These are phyloP conservation scores for Lanistes nyassanus DNA, from an alignment of 1,140 invertebrate genomes.

Conservation along the genomic window DNA sequence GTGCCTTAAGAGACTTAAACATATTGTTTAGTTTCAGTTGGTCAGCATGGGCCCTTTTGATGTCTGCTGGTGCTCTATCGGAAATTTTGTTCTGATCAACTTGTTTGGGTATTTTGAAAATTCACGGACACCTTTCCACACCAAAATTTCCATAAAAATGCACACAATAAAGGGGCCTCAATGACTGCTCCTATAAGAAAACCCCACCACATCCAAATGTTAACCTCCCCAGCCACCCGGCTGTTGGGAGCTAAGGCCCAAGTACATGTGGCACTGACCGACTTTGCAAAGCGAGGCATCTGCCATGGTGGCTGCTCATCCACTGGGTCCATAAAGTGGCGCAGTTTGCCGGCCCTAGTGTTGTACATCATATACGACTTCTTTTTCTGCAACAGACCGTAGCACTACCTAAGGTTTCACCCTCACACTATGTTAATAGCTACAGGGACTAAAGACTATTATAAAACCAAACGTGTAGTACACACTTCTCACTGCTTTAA, in stretches of 20 bases:
- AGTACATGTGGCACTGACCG: slow-evolving; percentile 50
- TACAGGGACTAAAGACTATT: background rate
- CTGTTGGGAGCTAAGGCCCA: no score
- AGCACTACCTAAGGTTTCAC: background rate
- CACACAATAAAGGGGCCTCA: no score
- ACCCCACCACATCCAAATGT: no score
- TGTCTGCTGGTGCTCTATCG: background rate
- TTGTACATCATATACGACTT: slow-evolving; percentile 42
- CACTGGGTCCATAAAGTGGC: slow-evolving; percentile 63
- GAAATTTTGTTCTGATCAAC: background rate
- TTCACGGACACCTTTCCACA: background rate
- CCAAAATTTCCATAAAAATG: slow-evolving; percentile 7
- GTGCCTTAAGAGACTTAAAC: background rate
- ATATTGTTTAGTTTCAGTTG: background rate
- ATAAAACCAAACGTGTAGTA: background rate
- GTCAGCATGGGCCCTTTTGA: background rate
- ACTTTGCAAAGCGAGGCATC: slow-evolving; percentile 58
- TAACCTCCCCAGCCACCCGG: no score
- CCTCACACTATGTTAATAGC: background rate
- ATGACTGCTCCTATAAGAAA: no score
- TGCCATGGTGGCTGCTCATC: slow-evolving; percentile 59
- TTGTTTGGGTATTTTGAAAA: no score
- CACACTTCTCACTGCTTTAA: background rate
- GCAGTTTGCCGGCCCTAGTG: slow-evolving; percentile 56
- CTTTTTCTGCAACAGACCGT: slow-evolving; percentile 12